Evolutionary conservation across 2,797 vertebrate genomes (phyloP).

Genomic region (Lacerta bilineata): DNA sequence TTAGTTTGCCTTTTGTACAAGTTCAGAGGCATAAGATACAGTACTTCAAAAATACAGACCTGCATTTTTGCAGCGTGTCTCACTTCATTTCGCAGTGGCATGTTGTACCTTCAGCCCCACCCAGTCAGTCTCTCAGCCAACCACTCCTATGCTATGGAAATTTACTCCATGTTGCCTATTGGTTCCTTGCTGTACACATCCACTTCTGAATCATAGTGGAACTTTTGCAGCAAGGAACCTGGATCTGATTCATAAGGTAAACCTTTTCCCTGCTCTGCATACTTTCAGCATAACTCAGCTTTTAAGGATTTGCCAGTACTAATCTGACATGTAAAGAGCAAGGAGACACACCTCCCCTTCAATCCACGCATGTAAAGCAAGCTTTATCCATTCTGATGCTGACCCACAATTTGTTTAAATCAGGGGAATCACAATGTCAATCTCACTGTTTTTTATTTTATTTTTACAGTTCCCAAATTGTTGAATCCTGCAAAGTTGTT

Average conservation of each 20-base stretch:
- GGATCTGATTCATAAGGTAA: slow-evolving; percentile 11
- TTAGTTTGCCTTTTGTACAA: background rate
- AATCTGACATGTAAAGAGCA: slow-evolving; percentile 16
- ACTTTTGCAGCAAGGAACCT: background rate
- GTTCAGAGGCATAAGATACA: background rate
- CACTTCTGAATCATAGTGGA: slow-evolving; percentile 8
- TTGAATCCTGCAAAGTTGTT: slow-evolving; percentile 20
- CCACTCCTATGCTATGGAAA: background rate
- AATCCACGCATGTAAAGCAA: background rate
- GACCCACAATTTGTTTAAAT: slow-evolving; percentile 14
- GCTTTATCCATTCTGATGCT: background rate
- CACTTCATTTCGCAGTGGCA: background rate
- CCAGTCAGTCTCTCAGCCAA: background rate
- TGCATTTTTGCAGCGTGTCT: slow-evolving; percentile 22
- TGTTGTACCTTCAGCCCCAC: background rate
- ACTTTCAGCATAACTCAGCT: slow-evolving; percentile 10
- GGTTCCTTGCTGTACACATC: background rate
- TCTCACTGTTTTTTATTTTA: background rate
- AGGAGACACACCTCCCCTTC: background rate
- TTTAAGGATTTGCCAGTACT: slow-evolving; percentile 23
- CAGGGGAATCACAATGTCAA: background rate
- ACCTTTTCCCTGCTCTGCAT: background rate
- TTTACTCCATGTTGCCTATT: background rate
- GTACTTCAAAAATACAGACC: background rate
- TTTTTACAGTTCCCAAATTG: background rate